Evolutionary conservation across 2,113 vertebrate species (phyloP).

Genomic region (Indicator maculatus): DNA sequence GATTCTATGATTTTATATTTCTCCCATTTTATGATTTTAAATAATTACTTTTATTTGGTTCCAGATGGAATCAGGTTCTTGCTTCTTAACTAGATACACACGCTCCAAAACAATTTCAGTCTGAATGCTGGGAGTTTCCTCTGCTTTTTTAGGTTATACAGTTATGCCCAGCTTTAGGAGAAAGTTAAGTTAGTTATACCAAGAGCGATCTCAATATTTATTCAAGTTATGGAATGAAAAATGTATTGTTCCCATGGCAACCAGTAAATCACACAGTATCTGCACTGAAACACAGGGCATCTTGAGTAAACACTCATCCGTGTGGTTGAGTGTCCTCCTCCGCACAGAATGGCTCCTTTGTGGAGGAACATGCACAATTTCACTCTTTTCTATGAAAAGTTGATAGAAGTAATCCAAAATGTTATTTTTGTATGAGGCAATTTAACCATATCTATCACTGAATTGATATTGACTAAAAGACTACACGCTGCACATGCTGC

Average conservation of each 20-base stretch:
- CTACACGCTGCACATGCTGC: background rate
- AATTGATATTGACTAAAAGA: background rate
- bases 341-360: background rate
- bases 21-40: background rate
- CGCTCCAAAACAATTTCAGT: background rate
- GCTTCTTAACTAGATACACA: background rate
- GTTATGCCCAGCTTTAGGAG: constrained; percentile 2
- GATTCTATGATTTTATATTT: background rate
- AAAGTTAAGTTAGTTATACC: constrained; percentile 25
- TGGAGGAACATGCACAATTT: background rate
- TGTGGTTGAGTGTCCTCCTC: constrained; percentile 39
- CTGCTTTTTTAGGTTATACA: background rate
- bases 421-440: background rate
- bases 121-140: background rate
- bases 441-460: background rate
- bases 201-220: constrained; percentile 57
- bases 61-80: background rate
- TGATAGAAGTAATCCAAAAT: background rate
- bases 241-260: constrained; percentile 64
- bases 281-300: constrained; percentile 54
- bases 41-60: background rate
- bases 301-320: constrained; percentile 51
- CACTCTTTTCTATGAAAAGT: background rate
- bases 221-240: constrained; percentile 68
- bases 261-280: constrained; percentile 48